phyloP scores from a whole-genome alignment of 1,140 invertebrate genomes.

The Orius insidiosus region DNA sequence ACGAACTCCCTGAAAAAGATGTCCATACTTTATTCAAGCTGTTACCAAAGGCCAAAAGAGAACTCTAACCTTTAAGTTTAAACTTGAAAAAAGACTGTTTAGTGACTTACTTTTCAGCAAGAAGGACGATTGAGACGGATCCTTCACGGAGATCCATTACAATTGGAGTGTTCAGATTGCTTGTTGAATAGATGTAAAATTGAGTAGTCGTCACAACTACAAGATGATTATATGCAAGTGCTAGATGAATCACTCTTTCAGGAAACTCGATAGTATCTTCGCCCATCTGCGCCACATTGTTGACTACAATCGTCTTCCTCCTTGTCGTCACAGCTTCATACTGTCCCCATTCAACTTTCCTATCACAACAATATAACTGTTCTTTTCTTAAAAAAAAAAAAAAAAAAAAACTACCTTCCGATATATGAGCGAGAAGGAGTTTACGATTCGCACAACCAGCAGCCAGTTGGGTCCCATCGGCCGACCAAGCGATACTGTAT shows the following conservation, averaged over 20 bases:
- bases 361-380: no score
- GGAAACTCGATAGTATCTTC: conserved; percentile 77
- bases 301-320: conserved; percentile 62
- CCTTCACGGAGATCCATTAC: conserved; percentile 61
- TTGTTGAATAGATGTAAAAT: conserved; percentile 74
- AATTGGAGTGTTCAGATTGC: conserved; percentile 81
- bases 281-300: conserved; percentile 70
- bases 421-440: conserved; percentile 77
- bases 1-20: conserved; percentile 63
- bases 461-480: conserved; percentile 87
- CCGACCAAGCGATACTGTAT: conserved; percentile 78
- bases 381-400: not conserved
- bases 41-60: no score
- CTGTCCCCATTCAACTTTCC: conserved; percentile 66
- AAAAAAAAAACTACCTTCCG: conserved; percentile 44
- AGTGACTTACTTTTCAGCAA: conserved; percentile 69
- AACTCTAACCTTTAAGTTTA: not conserved
- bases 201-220: conserved; percentile 83
- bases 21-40: no score
- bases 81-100: not conserved
- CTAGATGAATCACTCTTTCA: conserved; percentile 74
- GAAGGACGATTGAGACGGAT: conserved; percentile 59
- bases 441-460: conserved; percentile 82
- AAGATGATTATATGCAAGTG: conserved; percentile 66
- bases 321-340: conserved; percentile 61